Evolutionary conservation across 2,888 invertebrate species (phyloP).

Genomic region (Mesorhabditis sp.): DNA sequence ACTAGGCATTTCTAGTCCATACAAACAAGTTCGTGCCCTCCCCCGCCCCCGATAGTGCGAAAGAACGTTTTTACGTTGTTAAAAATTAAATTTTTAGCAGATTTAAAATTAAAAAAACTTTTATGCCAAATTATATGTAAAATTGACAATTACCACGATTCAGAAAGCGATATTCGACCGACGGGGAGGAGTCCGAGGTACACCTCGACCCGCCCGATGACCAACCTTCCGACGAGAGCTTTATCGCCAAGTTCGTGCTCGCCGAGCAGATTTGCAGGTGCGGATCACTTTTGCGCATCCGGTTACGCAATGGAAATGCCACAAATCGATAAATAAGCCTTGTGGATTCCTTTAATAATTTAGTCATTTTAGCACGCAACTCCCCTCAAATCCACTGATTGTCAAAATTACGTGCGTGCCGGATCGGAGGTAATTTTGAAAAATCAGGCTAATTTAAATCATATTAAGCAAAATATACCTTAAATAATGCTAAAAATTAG

Average conservation of each 20-base stretch:
- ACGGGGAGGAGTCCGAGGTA: not conserved
- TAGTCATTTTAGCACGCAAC: conserved; percentile 31
- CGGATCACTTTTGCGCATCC: conserved; percentile 3
- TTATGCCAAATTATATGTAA: too few relatives aligned
- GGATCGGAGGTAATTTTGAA: conserved; percentile 12
- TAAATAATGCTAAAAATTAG: too few relatives aligned
- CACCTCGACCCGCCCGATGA: conserved; percentile 35
- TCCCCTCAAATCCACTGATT: conserved; percentile 31
- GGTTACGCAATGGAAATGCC: not conserved
- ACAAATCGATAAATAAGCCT: not conserved
- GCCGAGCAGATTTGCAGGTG: conserved; percentile 54
- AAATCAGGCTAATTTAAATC: too few relatives aligned
- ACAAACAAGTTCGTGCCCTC: too few relatives aligned
- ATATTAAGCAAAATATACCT: too few relatives aligned
- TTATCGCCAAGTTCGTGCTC: conserved; percentile 49
- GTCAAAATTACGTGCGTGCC: conserved; percentile 29
- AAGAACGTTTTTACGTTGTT: too few relatives aligned
- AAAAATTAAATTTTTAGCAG: too few relatives aligned
- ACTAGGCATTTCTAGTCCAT: too few relatives aligned
- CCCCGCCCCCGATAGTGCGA: too few relatives aligned
- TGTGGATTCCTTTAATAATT: not conserved
- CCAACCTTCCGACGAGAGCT: conserved; percentile 43
- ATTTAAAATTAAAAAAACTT: too few relatives aligned
- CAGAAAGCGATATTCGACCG: not conserved
- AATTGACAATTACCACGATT: too few relatives aligned